Conservation (phyloP, 1,140 invertebrate genomes). For the Proctacanthus coquilletti region DNA sequence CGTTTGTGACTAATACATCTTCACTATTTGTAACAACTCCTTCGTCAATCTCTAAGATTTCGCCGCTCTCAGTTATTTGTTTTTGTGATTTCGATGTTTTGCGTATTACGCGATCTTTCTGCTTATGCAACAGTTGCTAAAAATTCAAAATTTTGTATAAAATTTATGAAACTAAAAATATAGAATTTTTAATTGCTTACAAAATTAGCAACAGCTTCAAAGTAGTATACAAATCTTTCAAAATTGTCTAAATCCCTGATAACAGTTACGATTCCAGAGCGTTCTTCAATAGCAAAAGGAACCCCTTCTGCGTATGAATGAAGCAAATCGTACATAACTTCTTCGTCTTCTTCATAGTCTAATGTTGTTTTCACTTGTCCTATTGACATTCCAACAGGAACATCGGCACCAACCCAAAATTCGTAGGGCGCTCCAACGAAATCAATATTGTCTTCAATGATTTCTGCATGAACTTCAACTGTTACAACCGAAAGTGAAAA, state of each 20-base stretch:
- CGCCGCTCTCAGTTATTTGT: slow-evolving; percentile 2
- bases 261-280: slow-evolving; percentile 74
- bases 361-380: slow-evolving; percentile 61
- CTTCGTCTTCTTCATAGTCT: slow-evolving; percentile 45
- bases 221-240: slow-evolving; percentile 50
- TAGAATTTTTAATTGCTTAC: slow-evolving; percentile 16
- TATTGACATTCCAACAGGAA: slow-evolving; percentile 65
- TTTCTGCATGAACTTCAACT: slow-evolving; percentile 42
- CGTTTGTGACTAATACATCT: slow-evolving; percentile 55
- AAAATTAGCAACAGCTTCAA: slow-evolving; percentile 63
- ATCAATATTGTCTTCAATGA: slow-evolving; percentile 48
- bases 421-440: slow-evolving; percentile 80
- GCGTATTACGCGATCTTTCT: slow-evolving; percentile 5
- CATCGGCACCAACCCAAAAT: slow-evolving; percentile 76
- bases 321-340: slow-evolving; percentile 58
- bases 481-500: slow-evolving; percentile 71
- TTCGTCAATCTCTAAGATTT: slow-evolving; percentile 7
- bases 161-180: slow-evolving; percentile 3
- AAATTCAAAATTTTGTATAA: neutral
- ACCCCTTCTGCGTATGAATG: slow-evolving; percentile 72
- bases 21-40: slow-evolving; percentile 31
- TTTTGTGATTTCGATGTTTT: neutral
- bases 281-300: slow-evolving; percentile 76
- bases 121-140: slow-evolving; percentile 19
- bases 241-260: slow-evolving; percentile 58